phyloP scores from a whole-genome alignment of 2,797 vertebrate species.

The Pagetopsis macropterus region DNA sequence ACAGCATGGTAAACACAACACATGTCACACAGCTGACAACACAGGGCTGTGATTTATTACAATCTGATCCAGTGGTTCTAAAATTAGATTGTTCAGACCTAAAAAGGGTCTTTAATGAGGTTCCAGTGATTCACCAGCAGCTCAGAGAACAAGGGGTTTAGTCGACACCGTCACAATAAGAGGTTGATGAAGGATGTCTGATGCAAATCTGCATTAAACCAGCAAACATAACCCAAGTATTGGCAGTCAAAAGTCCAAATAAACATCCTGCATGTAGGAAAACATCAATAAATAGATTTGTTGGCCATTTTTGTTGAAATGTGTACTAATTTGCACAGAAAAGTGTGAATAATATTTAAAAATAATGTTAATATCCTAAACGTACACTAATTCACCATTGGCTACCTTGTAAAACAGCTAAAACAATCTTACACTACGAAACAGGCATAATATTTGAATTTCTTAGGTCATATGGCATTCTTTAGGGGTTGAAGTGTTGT shows the following conservation, averaged over 20 bases:
- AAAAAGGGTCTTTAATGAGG: background rate
- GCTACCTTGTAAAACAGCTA: too few species aligned
- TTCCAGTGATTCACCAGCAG: slow-evolving; percentile 11
- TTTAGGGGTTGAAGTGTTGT: too few species aligned
- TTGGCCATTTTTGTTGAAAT: too few species aligned
- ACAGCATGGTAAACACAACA: background rate
- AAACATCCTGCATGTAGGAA: too few species aligned
- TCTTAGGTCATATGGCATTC: background rate
- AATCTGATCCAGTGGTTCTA: background rate
- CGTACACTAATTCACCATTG: background rate
- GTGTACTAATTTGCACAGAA: too few species aligned
- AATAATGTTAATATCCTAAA: background rate
- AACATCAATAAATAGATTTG: too few species aligned
- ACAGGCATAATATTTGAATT: background rate
- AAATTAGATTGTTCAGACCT: slow-evolving; percentile 1
- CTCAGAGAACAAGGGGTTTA: background rate
- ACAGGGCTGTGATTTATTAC: background rate
- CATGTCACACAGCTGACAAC: background rate
- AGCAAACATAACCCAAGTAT: background rate
- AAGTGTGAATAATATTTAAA: background rate
- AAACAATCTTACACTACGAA: background rate
- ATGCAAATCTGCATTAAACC: background rate
- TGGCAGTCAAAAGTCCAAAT: background rate
- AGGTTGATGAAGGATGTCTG: background rate
- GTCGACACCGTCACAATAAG: background rate